phyloP scores from a whole-genome alignment of 2,888 invertebrate species.

The Pristionchus arcanus region DNA sequence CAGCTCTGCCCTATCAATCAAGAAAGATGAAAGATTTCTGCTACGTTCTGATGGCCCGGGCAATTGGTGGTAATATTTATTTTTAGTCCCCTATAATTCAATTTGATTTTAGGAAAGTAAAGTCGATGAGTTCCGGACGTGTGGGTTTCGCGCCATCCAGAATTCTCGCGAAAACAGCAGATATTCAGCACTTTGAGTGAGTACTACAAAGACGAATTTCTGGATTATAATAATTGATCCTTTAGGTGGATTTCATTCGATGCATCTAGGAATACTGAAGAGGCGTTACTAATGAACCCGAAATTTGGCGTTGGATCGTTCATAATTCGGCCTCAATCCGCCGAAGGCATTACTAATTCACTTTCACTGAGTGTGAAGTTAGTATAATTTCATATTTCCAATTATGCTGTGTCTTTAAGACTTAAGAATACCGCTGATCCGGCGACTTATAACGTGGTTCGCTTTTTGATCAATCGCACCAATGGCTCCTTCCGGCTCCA shows the following conservation, averaged over 20 bases:
- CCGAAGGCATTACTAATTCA: background rate
- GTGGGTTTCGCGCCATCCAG: background rate
- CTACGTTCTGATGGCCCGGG: too few relatives aligned
- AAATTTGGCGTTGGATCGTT: background rate
- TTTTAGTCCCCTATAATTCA: too few relatives aligned
- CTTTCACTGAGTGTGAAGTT: background rate
- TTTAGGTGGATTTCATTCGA: constrained; percentile 3
- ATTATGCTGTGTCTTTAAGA: background rate
- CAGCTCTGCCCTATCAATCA: too few relatives aligned
- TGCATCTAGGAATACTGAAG: background rate
- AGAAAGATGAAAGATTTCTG: too few relatives aligned
- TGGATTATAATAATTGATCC: background rate
- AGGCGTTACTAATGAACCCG: background rate
- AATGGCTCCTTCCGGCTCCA: background rate
- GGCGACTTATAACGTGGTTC: background rate
- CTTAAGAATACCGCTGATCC: background rate
- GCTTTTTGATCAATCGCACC: background rate
- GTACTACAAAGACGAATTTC: background rate
- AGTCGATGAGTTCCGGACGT: background rate
- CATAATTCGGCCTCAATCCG: background rate
- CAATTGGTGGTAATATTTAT: too few relatives aligned
- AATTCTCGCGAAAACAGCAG: background rate
- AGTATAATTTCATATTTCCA: background rate
- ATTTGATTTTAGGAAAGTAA: background rate
- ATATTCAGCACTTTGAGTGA: background rate